A percentile compares a stretch with the other conserved stretches of the same genome.
phyloP scores from a whole-genome alignment of 2,888 invertebrate genomes.

The Ceramica pisi region DNA sequence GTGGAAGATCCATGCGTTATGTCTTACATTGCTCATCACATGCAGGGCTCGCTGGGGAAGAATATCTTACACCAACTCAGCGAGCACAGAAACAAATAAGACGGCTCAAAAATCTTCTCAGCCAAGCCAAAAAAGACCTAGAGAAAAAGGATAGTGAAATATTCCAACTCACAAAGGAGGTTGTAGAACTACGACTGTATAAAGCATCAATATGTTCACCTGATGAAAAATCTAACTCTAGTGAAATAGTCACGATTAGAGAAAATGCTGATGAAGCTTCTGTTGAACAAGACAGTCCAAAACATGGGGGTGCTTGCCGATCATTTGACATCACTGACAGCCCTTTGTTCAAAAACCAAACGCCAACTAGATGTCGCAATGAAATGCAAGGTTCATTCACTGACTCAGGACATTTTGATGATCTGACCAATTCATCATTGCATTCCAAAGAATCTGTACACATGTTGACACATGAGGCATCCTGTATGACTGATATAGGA shows the following conservation, averaged over 20 bases:
- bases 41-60: conserved; percentile 94
- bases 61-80: conserved; percentile 97
- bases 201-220: conserved; percentile 95
- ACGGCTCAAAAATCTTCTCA: conserved; percentile 93
- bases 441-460: conserved; percentile 94
- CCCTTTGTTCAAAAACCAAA: conserved; percentile 86
- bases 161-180: conserved; percentile 93
- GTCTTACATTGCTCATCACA: conserved; percentile 96
- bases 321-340: conserved; percentile 88
- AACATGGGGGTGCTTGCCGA: conserved; percentile 82
- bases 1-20: conserved; percentile 94
- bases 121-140: conserved; percentile 94
- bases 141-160: conserved; percentile 96
- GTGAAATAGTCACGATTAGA: conserved; percentile 93
- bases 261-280: conserved; percentile 91
- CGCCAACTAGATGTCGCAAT: conserved; percentile 86
- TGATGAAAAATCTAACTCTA: conserved; percentile 95
- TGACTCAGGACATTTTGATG: conserved; percentile 97
- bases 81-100: conserved; percentile 95
- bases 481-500: conserved; percentile 88
- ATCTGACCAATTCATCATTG: conserved; percentile 94
- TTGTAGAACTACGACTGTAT: conserved; percentile 95
- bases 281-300: conserved; percentile 80
- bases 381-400: conserved; percentile 95
- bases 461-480: conserved; percentile 89